These are phyloP conservation scores for Melanotaenia parkinsoni DNA, from an alignment of 2,797 vertebrate genomes.

Conservation along the genomic window DNA sequence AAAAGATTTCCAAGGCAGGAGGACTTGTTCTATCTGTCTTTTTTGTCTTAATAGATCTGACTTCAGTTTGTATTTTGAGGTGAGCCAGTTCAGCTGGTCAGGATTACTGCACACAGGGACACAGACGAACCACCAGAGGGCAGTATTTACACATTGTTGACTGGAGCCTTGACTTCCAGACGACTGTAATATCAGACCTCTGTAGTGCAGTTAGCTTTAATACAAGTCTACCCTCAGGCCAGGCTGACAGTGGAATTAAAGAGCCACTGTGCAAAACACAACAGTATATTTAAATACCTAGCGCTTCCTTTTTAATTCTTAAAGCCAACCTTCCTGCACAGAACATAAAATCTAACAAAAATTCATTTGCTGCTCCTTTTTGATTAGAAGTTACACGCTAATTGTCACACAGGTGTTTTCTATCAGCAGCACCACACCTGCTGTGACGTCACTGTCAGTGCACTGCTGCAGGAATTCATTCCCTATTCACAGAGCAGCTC, in stretches of 20 bases:
- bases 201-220: constrained; percentile 2
- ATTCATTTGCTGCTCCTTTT: neutral
- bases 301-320: neutral
- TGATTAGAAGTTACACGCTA: neutral
- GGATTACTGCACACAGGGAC: neutral
- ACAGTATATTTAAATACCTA: too few relatives aligned
- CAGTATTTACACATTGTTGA: constrained; percentile 70
- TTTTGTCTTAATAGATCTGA: too few relatives aligned
- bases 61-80: too few relatives aligned
- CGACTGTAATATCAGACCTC: constrained; percentile 1
- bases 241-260: constrained; percentile 3
- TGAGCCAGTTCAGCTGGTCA: too few relatives aligned
- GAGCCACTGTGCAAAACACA: neutral
- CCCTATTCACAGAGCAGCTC: neutral
- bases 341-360: neutral
- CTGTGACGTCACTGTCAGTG: neutral
- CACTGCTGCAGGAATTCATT: neutral
- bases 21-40: too few relatives aligned
- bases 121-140: constrained; percentile 71
- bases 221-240: neutral
- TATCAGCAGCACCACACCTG: constrained; percentile 32
- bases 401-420: constrained; percentile 44
- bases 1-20: too few relatives aligned
- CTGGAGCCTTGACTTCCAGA: neutral
- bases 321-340: neutral